Conservation (phyloP, 1,140 invertebrate genomes). For the Mesaphorura yosii region DNA sequence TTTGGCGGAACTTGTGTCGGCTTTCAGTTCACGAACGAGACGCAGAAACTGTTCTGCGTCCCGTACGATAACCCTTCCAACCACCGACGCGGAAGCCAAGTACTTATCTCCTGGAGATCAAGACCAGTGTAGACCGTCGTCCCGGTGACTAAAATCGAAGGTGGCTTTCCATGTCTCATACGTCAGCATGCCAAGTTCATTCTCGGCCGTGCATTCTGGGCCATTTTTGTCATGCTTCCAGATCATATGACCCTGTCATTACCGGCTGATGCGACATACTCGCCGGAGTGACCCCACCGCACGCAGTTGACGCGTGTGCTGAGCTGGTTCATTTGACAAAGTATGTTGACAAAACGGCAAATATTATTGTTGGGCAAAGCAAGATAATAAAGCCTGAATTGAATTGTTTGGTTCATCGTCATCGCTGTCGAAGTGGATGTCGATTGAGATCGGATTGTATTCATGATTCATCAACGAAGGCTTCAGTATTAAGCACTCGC, state of each 20-base stretch:
- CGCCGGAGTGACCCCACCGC: slow-evolving; percentile 81
- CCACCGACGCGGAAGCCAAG: slow-evolving; percentile 88
- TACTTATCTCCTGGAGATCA: slow-evolving; percentile 90
- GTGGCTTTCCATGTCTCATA: slow-evolving; percentile 85
- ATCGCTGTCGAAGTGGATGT: slow-evolving; percentile 96
- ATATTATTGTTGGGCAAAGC: slow-evolving; percentile 73
- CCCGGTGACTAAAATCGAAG: slow-evolving; percentile 73
- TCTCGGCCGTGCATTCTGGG: not conserved
- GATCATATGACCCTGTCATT: slow-evolving; percentile 96
- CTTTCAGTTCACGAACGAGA: slow-evolving; percentile 35
- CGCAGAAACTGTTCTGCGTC: slow-evolving; percentile 75
- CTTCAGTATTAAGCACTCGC: slow-evolving; percentile 82
- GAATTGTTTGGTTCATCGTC: too few relatives aligned
- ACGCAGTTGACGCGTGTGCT: slow-evolving; percentile 95
- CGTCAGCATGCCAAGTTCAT: slow-evolving; percentile 52
- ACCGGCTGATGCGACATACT: slow-evolving; percentile 79
- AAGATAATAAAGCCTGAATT: slow-evolving; percentile 75
- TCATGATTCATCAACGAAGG: slow-evolving; percentile 84
- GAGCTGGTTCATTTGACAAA: slow-evolving; percentile 91
- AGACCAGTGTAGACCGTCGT: slow-evolving; percentile 83
- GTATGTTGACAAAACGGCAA: slow-evolving; percentile 68
- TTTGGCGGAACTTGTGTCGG: slow-evolving; percentile 87
- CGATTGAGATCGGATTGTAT: slow-evolving; percentile 90
- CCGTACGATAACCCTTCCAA: slow-evolving; percentile 93
- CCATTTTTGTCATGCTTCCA: slow-evolving; percentile 52